Evolutionary conservation across 2,113 vertebrate genomes (phyloP).

Genomic region (Lathamus discolor): DNA sequence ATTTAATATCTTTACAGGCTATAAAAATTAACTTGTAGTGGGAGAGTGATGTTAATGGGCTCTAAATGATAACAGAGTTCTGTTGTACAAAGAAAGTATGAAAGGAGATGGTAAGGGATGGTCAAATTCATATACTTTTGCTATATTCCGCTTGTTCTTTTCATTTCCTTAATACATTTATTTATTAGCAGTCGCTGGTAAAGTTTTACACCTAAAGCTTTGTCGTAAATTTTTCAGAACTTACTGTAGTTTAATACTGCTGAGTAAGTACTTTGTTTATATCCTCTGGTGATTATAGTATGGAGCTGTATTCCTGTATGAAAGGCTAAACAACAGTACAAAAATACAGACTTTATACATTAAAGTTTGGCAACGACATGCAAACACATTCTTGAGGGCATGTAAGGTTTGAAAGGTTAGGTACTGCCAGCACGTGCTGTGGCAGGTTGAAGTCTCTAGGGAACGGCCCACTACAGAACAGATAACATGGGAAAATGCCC

Average conservation of each 20-base stretch:
- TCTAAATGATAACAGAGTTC: neutral
- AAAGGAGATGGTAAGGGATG: neutral
- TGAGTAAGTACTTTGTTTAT: constrained; percentile 70
- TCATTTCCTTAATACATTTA: constrained; percentile 33
- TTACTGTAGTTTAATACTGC: constrained; percentile 69
- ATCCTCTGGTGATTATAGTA: constrained; percentile 27
- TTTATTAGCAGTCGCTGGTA: constrained; percentile 43
- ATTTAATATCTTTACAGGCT: neutral
- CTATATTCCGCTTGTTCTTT: constrained; percentile 9
- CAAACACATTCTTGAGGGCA: neutral
- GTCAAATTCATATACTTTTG: neutral
- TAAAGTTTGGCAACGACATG: neutral
- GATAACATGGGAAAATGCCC: neutral
- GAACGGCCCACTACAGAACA: neutral
- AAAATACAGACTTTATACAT: neutral
- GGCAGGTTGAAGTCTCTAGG: neutral
- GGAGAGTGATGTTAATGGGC: neutral
- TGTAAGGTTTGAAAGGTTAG: neutral
- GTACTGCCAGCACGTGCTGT: neutral
- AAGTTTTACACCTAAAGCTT: constrained; percentile 72
- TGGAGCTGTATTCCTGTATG: constrained; percentile 39
- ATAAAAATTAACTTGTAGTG: constrained; percentile 8
- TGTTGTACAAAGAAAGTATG: neutral
- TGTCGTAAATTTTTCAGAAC: constrained; percentile 77
- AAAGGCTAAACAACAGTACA: constrained; percentile 13